phyloP scores from a whole-genome alignment of 2,797 vertebrate species.

The Sebastes itinus region DNA sequence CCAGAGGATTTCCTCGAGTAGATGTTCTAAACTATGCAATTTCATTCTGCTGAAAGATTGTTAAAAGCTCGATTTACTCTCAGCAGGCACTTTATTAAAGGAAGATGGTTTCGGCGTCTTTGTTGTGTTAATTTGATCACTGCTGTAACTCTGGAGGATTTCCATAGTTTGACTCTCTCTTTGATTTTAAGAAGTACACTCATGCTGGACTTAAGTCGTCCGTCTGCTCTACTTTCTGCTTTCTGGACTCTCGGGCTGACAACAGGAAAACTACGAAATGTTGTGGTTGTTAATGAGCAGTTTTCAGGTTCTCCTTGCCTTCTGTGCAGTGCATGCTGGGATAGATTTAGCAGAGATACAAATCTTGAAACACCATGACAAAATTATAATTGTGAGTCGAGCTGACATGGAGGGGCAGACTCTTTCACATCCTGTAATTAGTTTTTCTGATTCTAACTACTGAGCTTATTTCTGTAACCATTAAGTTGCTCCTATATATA shows the following conservation, averaged over 20 bases:
- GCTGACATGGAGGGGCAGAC: neutral
- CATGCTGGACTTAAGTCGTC: neutral
- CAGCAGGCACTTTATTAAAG: constrained; percentile 1
- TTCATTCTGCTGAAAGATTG: neutral
- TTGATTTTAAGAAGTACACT: neutral
- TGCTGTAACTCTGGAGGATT: neutral
- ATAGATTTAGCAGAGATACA: constrained; percentile 10
- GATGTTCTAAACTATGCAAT: neutral
- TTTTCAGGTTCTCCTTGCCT: neutral
- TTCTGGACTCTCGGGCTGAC: neutral
- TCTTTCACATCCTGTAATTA: constrained; percentile 1
- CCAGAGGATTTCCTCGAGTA: neutral
- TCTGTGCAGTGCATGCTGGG: constrained; percentile 4
- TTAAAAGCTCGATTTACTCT: constrained; percentile 22
- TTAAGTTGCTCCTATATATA: neutral
- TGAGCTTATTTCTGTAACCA: neutral
- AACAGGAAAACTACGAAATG: neutral
- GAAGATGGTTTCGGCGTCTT: neutral
- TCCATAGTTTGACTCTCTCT: neutral
- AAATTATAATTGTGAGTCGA: constrained; percentile 15
- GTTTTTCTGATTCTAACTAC: neutral
- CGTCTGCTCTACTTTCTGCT: neutral
- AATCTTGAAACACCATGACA: neutral
- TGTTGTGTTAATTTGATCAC: constrained; percentile 2
- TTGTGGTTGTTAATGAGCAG: constrained; percentile 5